phyloP scores from a whole-genome alignment of 2,888 invertebrate genomes.

The Geophilus truncorum region DNA sequence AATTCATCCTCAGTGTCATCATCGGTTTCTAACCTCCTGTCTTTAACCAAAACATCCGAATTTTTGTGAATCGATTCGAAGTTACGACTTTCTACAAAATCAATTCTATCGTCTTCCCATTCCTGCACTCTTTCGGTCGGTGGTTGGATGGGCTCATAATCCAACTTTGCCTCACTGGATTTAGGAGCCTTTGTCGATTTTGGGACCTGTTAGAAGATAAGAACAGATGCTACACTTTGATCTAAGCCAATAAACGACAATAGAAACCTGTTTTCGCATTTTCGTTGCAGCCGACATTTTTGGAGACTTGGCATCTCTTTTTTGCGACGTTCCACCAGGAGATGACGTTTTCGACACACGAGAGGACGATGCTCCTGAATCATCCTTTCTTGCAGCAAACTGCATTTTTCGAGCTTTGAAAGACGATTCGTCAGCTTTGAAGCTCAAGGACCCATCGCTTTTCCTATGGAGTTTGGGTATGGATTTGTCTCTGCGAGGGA shows the following conservation, averaged over 20 bases:
- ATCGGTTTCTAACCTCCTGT: background rate
- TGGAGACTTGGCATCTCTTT: no score
- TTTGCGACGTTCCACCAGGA: no score
- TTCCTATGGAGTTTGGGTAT: background rate
- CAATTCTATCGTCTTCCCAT: conserved; percentile 92
- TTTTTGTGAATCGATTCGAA: conserved; percentile 74
- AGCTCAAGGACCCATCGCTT: background rate
- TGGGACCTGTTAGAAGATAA: no score
- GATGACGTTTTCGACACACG: no score
- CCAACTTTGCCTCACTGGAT: background rate
- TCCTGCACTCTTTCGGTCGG: conserved; percentile 54
- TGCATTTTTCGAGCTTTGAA: no score
- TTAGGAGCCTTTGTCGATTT: background rate
- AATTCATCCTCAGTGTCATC: background rate
- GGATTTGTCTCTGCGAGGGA: no score
- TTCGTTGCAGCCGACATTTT: no score
- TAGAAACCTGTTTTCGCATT: background rate
- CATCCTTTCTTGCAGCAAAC: no score
- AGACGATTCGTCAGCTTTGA: background rate
- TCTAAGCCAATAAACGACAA: no score
- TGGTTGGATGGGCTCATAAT: background rate
- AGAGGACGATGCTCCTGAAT: no score
- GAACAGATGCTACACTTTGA: no score
- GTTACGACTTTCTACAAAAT: conserved; percentile 90
- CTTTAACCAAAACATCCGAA: background rate